Evolutionary conservation across 1,140 invertebrate genomes (phyloP), one percentile per base, ranked within the genome.

Genomic region (Ericerus pela): DNA sequence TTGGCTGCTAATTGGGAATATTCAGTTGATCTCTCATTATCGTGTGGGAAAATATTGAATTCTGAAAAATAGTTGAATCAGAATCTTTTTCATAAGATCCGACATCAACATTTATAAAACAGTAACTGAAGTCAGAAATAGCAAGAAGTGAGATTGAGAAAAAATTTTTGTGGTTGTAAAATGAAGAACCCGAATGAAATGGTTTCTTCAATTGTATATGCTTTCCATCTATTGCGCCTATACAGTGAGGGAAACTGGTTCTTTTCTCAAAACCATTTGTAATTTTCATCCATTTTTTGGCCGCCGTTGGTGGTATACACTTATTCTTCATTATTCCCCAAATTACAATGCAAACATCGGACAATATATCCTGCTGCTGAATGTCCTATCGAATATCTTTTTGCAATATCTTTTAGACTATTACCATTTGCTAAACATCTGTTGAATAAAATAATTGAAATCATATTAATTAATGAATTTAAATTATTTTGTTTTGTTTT

Each of bases 121-220:
- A 59, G 27, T 58, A 60, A 43, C 54, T 38, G 24, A 54, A 54
- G 30, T 60, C 54, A 26, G 31, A 36, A 24, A 38, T 43, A 3
- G 54, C 33, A 6, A 56, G 30, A 20, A 58, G 31, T 16, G 55
- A 28, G 8, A 60, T 33, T 2, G 33, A 56, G 28, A 56, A 59
- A 43, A 12, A 31, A n/a, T 51, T 31, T 55, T 60, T 60, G 22
- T 58, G 65, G 52, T 61, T 59, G 57, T 22, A 59, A 56, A 43
- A 62, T 41, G 53, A 29, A 38, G 55, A 55, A 4, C 59, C 59
- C 24, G 47, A 54, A 12, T 58, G 51, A 37, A 18, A 12, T 29
- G 59, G 57, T 30, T 31, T 41, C 22, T 31, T n/a, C 22, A 62
- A 55, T 6, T 54, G 2, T 28, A 60, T 43, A 47, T 60, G 41